Evolutionary conservation across 2,888 invertebrate genomes (phyloP).

Genomic region (Drosophila austrosaltans): DNA sequence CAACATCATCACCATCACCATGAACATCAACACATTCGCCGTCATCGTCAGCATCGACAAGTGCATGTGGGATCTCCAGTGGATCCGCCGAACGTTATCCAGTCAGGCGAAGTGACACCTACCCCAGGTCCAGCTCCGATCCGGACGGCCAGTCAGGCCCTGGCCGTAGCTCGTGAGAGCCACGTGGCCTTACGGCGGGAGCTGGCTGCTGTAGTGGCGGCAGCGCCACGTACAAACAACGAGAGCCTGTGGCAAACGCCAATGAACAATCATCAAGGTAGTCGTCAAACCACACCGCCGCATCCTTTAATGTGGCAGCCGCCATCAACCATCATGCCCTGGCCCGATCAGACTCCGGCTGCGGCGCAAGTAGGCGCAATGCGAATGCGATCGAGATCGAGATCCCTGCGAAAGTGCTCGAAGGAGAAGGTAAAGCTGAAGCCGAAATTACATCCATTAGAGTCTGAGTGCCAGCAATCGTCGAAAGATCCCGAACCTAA

Average conservation of each 20-base stretch:
- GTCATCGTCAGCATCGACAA: neutral
- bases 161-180: conserved; percentile 3
- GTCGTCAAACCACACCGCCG: neutral
- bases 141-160: neutral
- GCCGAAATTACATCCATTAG: neutral
- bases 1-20: neutral
- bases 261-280: neutral
- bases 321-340: neutral
- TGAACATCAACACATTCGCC: neutral
- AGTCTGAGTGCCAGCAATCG: neutral
- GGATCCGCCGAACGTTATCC: neutral
- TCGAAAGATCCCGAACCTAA: neutral
- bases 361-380: conserved; percentile 4
- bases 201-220: conserved; percentile 46
- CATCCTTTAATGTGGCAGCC: neutral
- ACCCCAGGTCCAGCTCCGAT: neutral
- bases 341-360: conserved; percentile 3
- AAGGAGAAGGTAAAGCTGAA: neutral
- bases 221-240: conserved; percentile 30
- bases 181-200: conserved; percentile 27
- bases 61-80: neutral
- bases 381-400: neutral
- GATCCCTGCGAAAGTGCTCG: neutral
- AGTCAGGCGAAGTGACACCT: neutral
- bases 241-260: conserved; percentile 44